phyloP scores from a whole-genome alignment of 2,797 vertebrate species.

The Syncerus caffer region DNA sequence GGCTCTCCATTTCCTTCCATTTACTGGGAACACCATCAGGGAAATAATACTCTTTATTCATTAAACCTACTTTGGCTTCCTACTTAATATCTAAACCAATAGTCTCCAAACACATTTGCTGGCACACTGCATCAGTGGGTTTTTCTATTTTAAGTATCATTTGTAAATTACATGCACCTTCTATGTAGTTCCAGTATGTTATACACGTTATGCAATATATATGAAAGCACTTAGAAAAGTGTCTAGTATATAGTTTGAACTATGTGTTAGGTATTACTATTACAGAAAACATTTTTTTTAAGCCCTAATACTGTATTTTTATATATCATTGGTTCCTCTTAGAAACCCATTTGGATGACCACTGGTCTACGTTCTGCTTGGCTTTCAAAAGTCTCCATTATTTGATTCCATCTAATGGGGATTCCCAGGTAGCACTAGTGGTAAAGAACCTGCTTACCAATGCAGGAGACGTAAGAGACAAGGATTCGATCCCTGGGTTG shows the following conservation, averaged over 20 bases:
- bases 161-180: background rate
- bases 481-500: background rate
- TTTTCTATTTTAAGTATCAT: background rate
- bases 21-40: background rate
- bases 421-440: background rate
- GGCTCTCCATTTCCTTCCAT: background rate
- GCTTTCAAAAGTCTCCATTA: background rate
- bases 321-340: background rate
- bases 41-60: background rate
- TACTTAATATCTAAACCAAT: background rate
- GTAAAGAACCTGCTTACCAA: background rate
- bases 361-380: background rate
- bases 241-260: background rate
- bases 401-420: background rate
- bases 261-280: background rate
- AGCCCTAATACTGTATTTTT: background rate
- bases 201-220: background rate
- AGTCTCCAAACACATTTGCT: slow-evolving; percentile 11
- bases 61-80: background rate
- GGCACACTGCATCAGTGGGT: background rate
- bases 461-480: background rate
- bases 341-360: background rate
- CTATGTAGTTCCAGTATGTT: background rate
- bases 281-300: background rate
- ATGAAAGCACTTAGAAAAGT: background rate